These are phyloP conservation scores for Oasisia sp. DNA, from an alignment of 2,888 invertebrate genomes.

Conservation along the genomic window DNA sequence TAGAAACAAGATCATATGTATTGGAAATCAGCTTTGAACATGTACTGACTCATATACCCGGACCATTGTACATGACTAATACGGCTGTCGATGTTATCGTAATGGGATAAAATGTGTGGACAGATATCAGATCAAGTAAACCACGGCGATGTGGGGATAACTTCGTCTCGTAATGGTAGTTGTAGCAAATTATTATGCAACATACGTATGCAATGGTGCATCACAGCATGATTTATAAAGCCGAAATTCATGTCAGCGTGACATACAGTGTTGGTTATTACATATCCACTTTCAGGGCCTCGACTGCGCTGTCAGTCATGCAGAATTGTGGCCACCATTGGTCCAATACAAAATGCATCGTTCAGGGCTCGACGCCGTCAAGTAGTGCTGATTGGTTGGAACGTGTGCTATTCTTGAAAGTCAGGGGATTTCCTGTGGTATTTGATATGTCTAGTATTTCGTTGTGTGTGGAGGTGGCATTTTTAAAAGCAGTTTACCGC, in stretches of 20 bases:
- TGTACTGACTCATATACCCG: too few relatives aligned
- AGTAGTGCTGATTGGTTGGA: background rate
- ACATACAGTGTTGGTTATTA: background rate
- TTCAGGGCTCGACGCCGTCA: background rate
- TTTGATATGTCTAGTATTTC: background rate
- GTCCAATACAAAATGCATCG: background rate
- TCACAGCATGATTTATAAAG: background rate
- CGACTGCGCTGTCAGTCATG: background rate
- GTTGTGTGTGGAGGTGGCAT: background rate
- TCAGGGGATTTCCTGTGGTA: background rate
- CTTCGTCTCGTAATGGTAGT: background rate
- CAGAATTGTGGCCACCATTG: background rate
- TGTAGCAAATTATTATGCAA: background rate
- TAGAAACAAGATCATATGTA: too few relatives aligned
- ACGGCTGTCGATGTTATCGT: too few relatives aligned
- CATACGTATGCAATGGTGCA: background rate
- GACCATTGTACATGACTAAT: too few relatives aligned
- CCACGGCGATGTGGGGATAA: background rate
- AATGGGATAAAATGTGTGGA: background rate
- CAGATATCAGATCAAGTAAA: background rate
- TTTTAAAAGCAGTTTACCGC: slow-evolving; percentile 1
- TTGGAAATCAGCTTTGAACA: too few relatives aligned
- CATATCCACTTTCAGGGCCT: background rate
- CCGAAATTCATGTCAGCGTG: background rate
- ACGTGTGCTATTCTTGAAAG: background rate